Conservation (phyloP, 1,140 invertebrate genomes). For the Dendrolimus punctatus region DNA sequence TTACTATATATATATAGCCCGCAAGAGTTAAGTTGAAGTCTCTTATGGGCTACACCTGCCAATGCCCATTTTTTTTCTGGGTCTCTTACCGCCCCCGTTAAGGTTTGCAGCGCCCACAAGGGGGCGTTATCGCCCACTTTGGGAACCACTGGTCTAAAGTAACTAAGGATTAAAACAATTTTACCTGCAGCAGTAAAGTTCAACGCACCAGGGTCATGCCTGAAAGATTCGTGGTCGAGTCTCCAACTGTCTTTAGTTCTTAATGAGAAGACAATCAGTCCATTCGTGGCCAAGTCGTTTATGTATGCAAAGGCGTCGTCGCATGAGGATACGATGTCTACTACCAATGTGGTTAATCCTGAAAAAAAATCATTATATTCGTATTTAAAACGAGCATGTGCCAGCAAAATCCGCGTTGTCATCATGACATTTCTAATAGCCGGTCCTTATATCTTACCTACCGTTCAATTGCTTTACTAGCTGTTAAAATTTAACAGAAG, state of each 20-base stretch:
- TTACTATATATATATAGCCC: no score
- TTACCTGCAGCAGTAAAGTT: constrained; percentile 79
- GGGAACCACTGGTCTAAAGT: no score
- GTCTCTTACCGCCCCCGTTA: no score
- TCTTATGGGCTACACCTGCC: no score
- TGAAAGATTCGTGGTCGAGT: constrained; percentile 80
- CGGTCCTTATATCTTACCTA: no score
- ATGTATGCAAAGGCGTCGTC: constrained; percentile 80
- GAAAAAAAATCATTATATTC: constrained; percentile 28
- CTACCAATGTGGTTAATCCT: constrained; percentile 76
- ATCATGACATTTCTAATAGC: neutral
- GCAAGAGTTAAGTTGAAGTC: no score
- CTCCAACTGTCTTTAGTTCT: constrained; percentile 78
- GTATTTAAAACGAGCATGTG: no score
- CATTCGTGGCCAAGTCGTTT: constrained; percentile 78
- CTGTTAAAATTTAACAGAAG: no score
- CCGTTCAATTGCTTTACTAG: no score
- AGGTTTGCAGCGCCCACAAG: no score
- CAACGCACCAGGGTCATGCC: constrained; percentile 72
- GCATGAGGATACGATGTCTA: constrained; percentile 77
- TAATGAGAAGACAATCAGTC: constrained; percentile 79
- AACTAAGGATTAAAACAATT: neutral
- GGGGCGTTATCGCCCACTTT: no score
- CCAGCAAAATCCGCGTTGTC: neutral
- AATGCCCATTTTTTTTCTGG: no score